Conservation (phyloP, 2,113 vertebrate species). For the Cryptomyrus ogoouensis region DNA sequence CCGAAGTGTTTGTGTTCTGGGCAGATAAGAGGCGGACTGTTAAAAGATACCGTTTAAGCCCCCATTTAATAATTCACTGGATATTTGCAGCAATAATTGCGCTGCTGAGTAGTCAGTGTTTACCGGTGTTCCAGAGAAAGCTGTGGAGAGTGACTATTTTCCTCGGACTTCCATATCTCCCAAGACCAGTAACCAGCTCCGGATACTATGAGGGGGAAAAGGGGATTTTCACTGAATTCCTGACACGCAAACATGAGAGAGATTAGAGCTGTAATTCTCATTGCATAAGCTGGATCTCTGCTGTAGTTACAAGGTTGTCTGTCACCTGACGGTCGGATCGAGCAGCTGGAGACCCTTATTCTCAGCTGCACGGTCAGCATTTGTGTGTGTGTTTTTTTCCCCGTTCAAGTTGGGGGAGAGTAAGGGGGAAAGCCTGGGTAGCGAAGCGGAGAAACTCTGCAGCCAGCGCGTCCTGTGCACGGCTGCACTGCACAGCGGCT, state of each 20-base stretch:
- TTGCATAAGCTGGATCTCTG: slow-evolving; percentile 34
- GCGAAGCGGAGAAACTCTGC: slow-evolving; percentile 38
- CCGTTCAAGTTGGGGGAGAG: slow-evolving; percentile 30
- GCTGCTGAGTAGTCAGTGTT: slow-evolving; percentile 43
- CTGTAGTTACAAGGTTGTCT: slow-evolving; percentile 26
- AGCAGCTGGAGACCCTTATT: slow-evolving; percentile 10
- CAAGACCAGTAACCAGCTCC: not conserved
- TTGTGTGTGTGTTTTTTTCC: slow-evolving; percentile 6
- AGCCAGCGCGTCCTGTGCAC: slow-evolving; percentile 31
- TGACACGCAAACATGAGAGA: not conserved
- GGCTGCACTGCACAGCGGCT: not conserved
- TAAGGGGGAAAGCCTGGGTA: slow-evolving; percentile 1
- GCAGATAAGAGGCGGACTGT: slow-evolving; percentile 48
- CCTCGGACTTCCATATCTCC: not conserved
- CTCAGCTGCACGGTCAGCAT: slow-evolving; percentile 10
- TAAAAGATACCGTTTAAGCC: slow-evolving; percentile 18
- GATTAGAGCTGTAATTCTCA: slow-evolving; percentile 18
- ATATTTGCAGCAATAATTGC: slow-evolving; percentile 47
- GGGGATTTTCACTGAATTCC: not conserved
- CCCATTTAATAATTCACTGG: slow-evolving; percentile 37
- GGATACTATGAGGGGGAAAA: not conserved
- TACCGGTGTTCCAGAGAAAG: slow-evolving; percentile 31
- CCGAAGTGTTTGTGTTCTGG: slow-evolving; percentile 39
- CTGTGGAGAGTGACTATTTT: slow-evolving; percentile 7
- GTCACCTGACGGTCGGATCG: slow-evolving; percentile 25